Evolutionary conservation across 2,888 invertebrate genomes (phyloP), one percentile per base, ranked within the genome.

Genomic region (Trachelus tabidus): DNA sequence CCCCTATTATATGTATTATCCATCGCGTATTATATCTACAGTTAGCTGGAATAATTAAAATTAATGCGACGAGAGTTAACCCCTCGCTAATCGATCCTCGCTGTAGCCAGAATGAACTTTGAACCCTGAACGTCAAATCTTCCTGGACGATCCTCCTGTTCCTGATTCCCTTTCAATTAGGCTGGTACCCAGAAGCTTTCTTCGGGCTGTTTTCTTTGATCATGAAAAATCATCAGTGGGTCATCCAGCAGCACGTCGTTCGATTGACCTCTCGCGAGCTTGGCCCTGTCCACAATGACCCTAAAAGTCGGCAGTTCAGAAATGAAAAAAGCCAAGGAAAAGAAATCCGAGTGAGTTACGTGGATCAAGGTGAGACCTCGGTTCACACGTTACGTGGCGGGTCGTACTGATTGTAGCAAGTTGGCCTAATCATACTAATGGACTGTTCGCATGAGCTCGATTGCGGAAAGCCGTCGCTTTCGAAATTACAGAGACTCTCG

Each of bases 11-110:
- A 71, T 82, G 83, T 81, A 56, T 56, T 56, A 86, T 83, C 84
- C 82, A 83, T 77, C 82, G 81, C 81, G 81, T 83, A 85, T 86
- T 83, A 85, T 84, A 83, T 84, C 80, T 81, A 84, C 82, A 81
- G 85, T 83, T 82, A 81, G 83, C 82, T 80, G 79, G 83, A 83
- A 81, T 87, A 87, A 88, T 88, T 88, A 86, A 87, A 86, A 88
- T 88, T 88, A 88, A 88, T 88, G 87, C 85, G 82, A 81, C 79
- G 68, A 75, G 78, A 81, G 83, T 83, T 79, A 79, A 76, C 80
- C 75, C 75, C 75, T 73, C 80, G 33, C 77, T 80, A 79, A 80
- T 81, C 83, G 80, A 79, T 80, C 34, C 33, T 9, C 56, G 9
- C 9, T 23, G 56, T 23, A 56, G 56, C 56, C 56, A 56, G 56